Base-by-base conservation (phyloP, 2,888 invertebrate species). In the Odontomyia ornata region DNA sequence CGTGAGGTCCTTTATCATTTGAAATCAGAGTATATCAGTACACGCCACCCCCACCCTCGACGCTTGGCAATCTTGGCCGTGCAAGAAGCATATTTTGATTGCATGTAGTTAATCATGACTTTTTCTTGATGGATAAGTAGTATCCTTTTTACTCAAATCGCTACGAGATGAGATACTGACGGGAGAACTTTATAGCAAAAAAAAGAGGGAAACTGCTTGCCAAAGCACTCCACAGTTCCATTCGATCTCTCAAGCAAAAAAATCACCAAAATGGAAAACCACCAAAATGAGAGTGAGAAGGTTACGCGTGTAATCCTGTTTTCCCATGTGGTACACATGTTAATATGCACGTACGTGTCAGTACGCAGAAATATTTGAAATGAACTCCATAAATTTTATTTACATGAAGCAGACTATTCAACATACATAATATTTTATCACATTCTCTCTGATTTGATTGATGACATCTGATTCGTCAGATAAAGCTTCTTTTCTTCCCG, bases 371-470 rank as follows among this genome's bases (percentile, higher is more conserved):
- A 69, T 60, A 52, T 62, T 62, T 62, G 43, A 25, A 27, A 27
- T 60, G 76, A 75, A 67, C 73, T 65, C 57, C 78, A 78, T 78
- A 76, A 78, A 76, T 78, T 78, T 73, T 76, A 78, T 78, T 73
- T 78, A 73, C 76, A 76, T 67, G 67, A 67, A 78, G 73, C 62
- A 69, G 78, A 36, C 76, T 72, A 78, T 25, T 67, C 75, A 78
- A 76, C 73, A 67, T 67, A 78, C 76, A 78, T 36, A 3, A 36
- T 73, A 76, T 78, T 76, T 78, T 78, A 78, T 78, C 76, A 78
- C 78, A 78, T 78, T 76, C 62, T 75, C 75, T 76, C 73, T 65
- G 76, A 78, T 78, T 78, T 78, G 78, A 78, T 78, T 78, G 76
- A 78, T 78, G 76, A 75, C 67, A 72, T 73, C 27, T 57, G 75